Conservation (phyloP, 2,113 vertebrate genomes). For the Apeltes quadracus region DNA sequence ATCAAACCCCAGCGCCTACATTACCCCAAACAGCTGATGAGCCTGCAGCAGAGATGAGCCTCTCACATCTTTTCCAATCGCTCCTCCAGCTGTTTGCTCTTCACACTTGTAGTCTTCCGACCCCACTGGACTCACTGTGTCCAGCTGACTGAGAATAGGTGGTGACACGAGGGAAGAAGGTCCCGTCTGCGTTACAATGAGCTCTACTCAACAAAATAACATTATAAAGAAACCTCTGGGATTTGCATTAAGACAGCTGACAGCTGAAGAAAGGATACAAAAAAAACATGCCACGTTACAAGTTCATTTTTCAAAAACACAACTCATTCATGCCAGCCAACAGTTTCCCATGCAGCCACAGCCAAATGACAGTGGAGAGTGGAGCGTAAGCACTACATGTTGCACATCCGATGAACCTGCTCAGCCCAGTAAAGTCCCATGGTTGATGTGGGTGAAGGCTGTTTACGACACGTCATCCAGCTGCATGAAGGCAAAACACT, state of each 20-base stretch:
- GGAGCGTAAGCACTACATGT: neutral
- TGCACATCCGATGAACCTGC: neutral
- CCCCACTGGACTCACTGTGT: neutral
- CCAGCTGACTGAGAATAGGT: neutral
- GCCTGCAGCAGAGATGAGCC: neutral
- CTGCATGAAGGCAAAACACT: neutral
- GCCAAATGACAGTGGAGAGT: neutral
- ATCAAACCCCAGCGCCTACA: no score
- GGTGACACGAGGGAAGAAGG: neutral
- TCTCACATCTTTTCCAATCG: neutral
- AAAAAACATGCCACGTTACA: neutral
- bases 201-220: neutral
- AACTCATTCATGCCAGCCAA: neutral
- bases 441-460: neutral
- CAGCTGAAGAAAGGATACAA: neutral
- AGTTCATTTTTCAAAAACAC: neutral
- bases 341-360: neutral
- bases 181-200: neutral
- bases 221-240: neutral
- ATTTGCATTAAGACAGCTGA: neutral
- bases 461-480: neutral
- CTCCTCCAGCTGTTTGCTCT: neutral
- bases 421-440: neutral
- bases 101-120: neutral
- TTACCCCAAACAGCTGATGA: neutral